phyloP scores from a whole-genome alignment of 2,113 vertebrate genomes.

The Lophotis ruficrista region DNA sequence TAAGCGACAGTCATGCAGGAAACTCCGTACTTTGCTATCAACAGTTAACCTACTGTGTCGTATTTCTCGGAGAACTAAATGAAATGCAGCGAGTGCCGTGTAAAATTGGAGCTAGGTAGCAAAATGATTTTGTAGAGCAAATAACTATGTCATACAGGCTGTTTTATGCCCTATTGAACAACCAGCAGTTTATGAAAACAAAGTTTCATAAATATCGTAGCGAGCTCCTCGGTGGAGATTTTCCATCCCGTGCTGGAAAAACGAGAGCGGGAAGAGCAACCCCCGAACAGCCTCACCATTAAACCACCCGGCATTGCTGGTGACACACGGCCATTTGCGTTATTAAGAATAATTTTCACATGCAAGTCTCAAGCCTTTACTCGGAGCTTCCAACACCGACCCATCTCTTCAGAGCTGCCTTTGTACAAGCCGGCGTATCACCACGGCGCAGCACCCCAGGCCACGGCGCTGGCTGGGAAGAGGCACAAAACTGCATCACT shows the following conservation, averaged over 20 bases:
- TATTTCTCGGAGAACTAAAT: slow-evolving; percentile 63
- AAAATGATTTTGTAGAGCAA: slow-evolving; percentile 72
- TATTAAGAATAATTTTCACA: neutral
- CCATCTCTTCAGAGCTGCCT: neutral
- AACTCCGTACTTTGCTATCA: slow-evolving; percentile 33
- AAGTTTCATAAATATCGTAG: slow-evolving; percentile 48
- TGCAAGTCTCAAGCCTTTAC: neutral
- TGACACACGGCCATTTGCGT: neutral
- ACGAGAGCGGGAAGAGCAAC: fast-evolving
- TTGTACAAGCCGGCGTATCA: fast-evolving
- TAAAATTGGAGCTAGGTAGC: slow-evolving; percentile 62
- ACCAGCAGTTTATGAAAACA: slow-evolving; percentile 72
- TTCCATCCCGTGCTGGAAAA: neutral
- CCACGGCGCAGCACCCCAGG: fast-evolving
- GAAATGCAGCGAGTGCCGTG: slow-evolving; percentile 49
- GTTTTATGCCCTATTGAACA: slow-evolving; percentile 76
- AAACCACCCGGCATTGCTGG: neutral
- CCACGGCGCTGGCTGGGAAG: neutral
- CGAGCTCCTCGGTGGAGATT: neutral
- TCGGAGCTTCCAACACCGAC: neutral
- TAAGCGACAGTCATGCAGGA: neutral
- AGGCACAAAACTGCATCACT: neutral
- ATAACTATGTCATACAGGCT: slow-evolving; percentile 64
- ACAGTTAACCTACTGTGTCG: slow-evolving; percentile 70
- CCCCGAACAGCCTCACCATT: no score